phyloP scores from a whole-genome alignment of 1,140 invertebrate genomes.

The Drosophila setifemur region DNA sequence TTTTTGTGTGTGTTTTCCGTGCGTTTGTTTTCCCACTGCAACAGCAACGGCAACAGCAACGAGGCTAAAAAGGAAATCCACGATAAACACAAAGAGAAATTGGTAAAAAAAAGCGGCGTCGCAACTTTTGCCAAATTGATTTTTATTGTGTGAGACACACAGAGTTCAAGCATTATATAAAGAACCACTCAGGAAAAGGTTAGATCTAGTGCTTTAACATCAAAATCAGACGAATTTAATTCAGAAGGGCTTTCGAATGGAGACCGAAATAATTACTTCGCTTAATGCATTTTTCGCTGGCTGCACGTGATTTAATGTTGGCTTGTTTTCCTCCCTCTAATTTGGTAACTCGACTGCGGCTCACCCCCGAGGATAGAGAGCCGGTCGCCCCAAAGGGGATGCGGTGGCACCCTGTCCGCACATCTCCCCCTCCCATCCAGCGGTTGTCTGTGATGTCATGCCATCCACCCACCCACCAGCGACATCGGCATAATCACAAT shows the following conservation, averaged over 20 bases:
- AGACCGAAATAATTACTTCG: neutral
- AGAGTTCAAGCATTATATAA: constrained; percentile 47
- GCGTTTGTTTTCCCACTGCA: constrained; percentile 13
- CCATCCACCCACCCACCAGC: constrained; percentile 23
- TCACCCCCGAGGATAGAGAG: constrained; percentile 43
- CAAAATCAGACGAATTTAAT: neutral
- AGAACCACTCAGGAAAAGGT: constrained; percentile 22
- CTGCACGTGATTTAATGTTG: constrained; percentile 62
- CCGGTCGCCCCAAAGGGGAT: constrained; percentile 50
- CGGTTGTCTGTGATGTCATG: constrained; percentile 62
- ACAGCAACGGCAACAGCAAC: constrained; percentile 23
- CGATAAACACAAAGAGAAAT: constrained; percentile 51
- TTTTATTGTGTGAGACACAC: constrained; percentile 63
- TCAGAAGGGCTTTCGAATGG: too few relatives aligned
- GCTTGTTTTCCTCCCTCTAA: constrained; percentile 35
- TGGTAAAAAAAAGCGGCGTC: constrained; percentile 48
- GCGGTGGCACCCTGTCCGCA: neutral
- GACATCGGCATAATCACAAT: constrained; percentile 60
- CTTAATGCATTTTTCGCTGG: constrained; percentile 10
- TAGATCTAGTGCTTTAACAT: constrained; percentile 15
- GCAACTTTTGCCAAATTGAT: constrained; percentile 73
- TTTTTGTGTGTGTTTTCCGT: constrained; percentile 14
- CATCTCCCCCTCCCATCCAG: neutral
- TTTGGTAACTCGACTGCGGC: constrained; percentile 19
- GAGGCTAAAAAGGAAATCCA: constrained; percentile 28